These are phyloP conservation scores for Montipora foliosa DNA, from an alignment of 64 coral and sea anemone genomes.

Conservation along the genomic window DNA sequence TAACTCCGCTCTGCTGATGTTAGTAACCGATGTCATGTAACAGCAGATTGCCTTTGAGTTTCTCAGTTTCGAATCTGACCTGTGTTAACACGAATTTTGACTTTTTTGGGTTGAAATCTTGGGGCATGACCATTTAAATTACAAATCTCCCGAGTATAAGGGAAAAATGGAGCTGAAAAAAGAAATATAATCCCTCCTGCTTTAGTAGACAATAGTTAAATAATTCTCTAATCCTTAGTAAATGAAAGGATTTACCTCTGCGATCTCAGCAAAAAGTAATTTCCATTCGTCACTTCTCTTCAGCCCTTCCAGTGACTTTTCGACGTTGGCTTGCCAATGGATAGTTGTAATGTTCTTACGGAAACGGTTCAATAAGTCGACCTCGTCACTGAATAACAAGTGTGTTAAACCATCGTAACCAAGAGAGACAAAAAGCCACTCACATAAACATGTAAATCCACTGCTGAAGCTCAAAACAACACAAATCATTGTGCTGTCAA, in stretches of 20 bases:
- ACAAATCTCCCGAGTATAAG: too few species aligned
- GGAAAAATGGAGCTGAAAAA: neutral
- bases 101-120: neutral
- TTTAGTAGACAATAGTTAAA: neutral
- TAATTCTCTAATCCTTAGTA: slow-evolving; percentile 1
- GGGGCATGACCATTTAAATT: neutral
- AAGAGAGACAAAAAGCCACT: neutral
- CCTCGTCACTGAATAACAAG: slow-evolving; percentile 11
- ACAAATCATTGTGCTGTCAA: neutral
- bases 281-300: neutral
- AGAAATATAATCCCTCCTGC: neutral
- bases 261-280: neutral
- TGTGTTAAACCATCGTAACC: neutral
- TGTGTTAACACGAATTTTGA: neutral
- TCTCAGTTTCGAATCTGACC: too few species aligned
- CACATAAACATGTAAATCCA: neutral
- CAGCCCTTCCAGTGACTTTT: too few species aligned
- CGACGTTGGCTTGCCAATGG: too few species aligned
- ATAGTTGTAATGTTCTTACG: too few species aligned
- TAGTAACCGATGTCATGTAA: too few species aligned
- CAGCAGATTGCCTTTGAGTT: too few species aligned
- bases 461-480: neutral
- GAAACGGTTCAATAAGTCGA: neutral
- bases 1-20: too few species aligned
- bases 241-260: neutral